Evolutionary conservation across 2,113 vertebrate genomes (phyloP).

Genomic region (Anthoscopus minutus): DNA sequence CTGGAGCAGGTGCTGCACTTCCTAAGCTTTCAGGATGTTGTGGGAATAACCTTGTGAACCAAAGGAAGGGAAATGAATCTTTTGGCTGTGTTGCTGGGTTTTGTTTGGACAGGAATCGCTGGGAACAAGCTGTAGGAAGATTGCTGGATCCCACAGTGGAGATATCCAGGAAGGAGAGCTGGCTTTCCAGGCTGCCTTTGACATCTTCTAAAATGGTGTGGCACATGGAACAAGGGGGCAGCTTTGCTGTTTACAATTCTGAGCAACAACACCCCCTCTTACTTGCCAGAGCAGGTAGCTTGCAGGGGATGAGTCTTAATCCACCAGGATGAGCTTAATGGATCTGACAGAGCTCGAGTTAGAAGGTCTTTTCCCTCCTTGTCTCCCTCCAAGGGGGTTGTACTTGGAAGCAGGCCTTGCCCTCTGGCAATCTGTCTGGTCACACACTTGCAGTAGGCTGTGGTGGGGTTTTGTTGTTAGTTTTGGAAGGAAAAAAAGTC

Average conservation of each 20-base stretch:
- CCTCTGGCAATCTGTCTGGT: not conserved
- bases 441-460: not conserved
- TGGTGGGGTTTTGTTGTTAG: not conserved
- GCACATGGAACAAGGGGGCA: not conserved
- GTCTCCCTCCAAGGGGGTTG: not conserved
- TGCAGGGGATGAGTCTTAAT: not conserved
- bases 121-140: not conserved
- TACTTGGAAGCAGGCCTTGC: not conserved
- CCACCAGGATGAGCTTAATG: not conserved
- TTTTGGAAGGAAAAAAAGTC: not conserved
- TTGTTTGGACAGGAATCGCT: not conserved
- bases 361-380: not conserved
- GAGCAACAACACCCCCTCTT: not conserved
- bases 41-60: not conserved
- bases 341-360: not conserved
- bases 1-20: not conserved
- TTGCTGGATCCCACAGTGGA: rapidly evolving
- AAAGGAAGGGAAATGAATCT: not conserved
- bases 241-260: not conserved
- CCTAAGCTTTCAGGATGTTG: not conserved
- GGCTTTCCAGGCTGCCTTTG: not conserved
- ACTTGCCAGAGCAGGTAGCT: not conserved
- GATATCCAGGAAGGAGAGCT: not conserved
- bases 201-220: not conserved
- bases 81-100: not conserved